Evolutionary conservation across 2,113 vertebrate genomes (phyloP).

Genomic region (Pseudorhombus dupliciocellatus): DNA sequence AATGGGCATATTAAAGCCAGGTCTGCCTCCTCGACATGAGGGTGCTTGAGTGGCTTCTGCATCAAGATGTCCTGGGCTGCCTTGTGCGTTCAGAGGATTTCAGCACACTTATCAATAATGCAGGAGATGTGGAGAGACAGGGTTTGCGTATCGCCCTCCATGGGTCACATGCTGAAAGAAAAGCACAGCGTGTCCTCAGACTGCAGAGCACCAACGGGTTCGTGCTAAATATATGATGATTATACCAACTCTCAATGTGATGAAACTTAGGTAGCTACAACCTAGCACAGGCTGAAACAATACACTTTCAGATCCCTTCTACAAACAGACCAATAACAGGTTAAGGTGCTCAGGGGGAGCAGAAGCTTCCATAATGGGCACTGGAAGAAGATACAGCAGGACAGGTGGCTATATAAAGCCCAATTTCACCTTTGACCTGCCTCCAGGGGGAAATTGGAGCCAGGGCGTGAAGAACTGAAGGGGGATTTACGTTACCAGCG

Average conservation of each 20-base stretch:
- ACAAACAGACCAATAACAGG: conserved; percentile 15
- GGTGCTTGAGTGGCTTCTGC: conserved; percentile 58
- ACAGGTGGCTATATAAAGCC: conserved; percentile 77
- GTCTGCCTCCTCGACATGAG: conserved; percentile 47
- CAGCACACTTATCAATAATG: conserved; percentile 77
- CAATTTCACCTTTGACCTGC: conserved; percentile 74
- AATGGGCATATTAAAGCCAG: conserved; percentile 59
- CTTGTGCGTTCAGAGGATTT: conserved; percentile 61
- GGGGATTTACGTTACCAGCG: conserved; percentile 67
- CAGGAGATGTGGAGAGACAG: conserved; percentile 65
- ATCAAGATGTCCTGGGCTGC: conserved; percentile 54
- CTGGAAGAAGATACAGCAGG: conserved; percentile 66
- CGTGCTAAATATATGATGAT: conserved; percentile 39
- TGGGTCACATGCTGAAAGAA: conserved; percentile 70
- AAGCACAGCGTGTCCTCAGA: conserved; percentile 71
- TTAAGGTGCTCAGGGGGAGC: conserved; percentile 45
- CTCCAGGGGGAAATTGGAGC: conserved; percentile 72
- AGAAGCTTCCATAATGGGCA: conserved; percentile 60
- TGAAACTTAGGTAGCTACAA: background rate
- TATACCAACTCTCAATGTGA: background rate
- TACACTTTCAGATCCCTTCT: background rate
- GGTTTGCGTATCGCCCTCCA: conserved; percentile 69
- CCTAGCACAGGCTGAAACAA: conserved; percentile 30
- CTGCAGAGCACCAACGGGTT: conserved; percentile 39
- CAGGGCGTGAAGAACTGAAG: conserved; percentile 49